Evolutionary conservation across 2,113 vertebrate species (phyloP).

Genomic region (Etheostoma cragini): DNA sequence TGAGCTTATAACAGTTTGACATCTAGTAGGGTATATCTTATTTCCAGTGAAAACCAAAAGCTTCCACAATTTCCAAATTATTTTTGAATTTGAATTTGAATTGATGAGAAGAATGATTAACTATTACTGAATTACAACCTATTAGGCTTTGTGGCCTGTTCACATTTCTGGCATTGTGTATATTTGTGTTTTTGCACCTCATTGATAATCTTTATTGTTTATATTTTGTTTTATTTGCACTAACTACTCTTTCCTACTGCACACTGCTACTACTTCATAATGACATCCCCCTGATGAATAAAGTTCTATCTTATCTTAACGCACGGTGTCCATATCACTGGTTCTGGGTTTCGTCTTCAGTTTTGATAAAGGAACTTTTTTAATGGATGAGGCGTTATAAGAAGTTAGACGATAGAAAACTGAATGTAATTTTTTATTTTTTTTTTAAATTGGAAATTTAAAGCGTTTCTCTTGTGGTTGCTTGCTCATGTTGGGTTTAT

Average conservation of each 20-base stretch:
- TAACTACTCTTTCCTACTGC: neutral
- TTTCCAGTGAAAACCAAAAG: neutral
- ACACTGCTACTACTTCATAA: neutral
- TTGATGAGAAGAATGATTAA: neutral
- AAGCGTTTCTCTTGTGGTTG: neutral
- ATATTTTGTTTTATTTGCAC: conserved; percentile 3
- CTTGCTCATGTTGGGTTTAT: neutral
- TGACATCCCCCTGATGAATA: too few species aligned
- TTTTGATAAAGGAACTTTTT: neutral
- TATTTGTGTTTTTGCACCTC: neutral
- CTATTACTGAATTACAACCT: neutral
- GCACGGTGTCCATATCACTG: too few species aligned
- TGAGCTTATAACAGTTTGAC: neutral
- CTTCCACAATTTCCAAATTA: neutral
- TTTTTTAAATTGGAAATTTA: neutral
- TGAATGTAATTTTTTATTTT: neutral
- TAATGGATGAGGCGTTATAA: neutral
- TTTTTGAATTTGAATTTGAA: neutral
- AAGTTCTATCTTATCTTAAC: too few species aligned
- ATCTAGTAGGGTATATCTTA: neutral
- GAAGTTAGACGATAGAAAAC: neutral
- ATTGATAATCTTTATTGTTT: neutral
- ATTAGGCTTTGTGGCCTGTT: neutral
- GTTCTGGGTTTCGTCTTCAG: neutral
- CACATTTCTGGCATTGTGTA: neutral